These are phyloP conservation scores for Listrodromus nycthemerus DNA, from an alignment of 2,888 invertebrate genomes.

Conservation along the genomic window DNA sequence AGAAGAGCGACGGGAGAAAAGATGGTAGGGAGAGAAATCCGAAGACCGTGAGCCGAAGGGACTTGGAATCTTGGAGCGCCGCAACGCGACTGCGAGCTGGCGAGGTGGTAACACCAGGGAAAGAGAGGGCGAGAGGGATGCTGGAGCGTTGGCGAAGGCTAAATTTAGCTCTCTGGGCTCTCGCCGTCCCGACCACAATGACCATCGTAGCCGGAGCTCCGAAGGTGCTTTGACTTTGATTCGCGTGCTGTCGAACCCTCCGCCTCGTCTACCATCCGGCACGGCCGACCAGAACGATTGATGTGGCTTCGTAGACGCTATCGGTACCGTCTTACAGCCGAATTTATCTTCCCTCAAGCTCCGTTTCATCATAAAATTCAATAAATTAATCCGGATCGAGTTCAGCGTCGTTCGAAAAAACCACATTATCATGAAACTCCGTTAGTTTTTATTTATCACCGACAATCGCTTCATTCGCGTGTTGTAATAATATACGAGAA, in stretches of 20 bases:
- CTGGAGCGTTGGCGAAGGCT: conserved; percentile 48
- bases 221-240: conserved; percentile 67
- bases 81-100: conserved; percentile 48
- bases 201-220: conserved; percentile 56
- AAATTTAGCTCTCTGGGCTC: conserved; percentile 63
- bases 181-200: conserved; percentile 52
- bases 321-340: conserved; percentile 20
- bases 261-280: conserved; percentile 30
- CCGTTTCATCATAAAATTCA: no score
- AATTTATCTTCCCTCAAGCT: not conserved
- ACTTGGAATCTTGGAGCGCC: conserved; percentile 69
- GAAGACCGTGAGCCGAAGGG: conserved; percentile 37
- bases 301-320: conserved; percentile 57
- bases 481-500: no score
- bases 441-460: no score
- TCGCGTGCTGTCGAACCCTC: conserved; percentile 38
- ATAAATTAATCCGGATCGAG: no score
- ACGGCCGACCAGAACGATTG: conserved; percentile 53
- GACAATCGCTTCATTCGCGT: no score
- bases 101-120: not conserved
- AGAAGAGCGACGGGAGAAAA: conserved; percentile 14
- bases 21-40: conserved; percentile 15
- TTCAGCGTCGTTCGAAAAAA: no score
- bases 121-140: conserved; percentile 16
- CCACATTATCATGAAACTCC: no score